A percentile compares a stretch with the other conserved stretches of the same genome.
Evolutionary conservation across 1,140 invertebrate genomes (phyloP).

Genomic region (Drosophila sproati): DNA sequence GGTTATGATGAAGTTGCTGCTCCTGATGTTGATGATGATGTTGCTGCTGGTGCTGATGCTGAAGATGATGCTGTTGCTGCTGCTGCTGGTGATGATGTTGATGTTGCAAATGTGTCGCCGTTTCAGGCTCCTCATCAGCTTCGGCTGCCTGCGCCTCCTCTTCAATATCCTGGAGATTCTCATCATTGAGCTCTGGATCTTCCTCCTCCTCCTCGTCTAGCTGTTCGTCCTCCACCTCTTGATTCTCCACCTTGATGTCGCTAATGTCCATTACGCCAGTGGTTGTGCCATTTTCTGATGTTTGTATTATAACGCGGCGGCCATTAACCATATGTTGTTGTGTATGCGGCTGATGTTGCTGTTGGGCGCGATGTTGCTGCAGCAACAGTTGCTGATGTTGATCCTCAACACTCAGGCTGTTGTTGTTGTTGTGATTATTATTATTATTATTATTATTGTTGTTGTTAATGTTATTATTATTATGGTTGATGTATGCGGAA

Average conservation of each 20-base stretch:
- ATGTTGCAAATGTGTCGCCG: slow-evolving; percentile 42
- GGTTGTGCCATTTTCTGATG: slow-evolving; percentile 43
- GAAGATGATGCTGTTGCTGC: slow-evolving; percentile 32
- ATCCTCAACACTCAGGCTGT: slow-evolving; percentile 19
- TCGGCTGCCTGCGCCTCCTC: slow-evolving; percentile 81
- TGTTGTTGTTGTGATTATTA: slow-evolving; percentile 41
- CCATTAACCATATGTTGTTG: slow-evolving; percentile 75
- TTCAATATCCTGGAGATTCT: slow-evolving; percentile 80
- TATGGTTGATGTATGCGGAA: slow-evolving; percentile 54
- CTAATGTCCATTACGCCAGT: slow-evolving; percentile 45
- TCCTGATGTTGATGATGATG: slow-evolving; percentile 15
- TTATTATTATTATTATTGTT: slow-evolving; percentile 19
- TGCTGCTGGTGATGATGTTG: slow-evolving; percentile 31
- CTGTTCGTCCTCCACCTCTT: slow-evolving; percentile 53
- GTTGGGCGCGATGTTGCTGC: slow-evolving; percentile 37
- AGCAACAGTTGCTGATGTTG: slow-evolving; percentile 31
- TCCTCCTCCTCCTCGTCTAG: slow-evolving; percentile 72
- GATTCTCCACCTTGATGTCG: slow-evolving; percentile 66
- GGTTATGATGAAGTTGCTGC: slow-evolving; percentile 10
- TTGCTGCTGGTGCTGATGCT: slow-evolving; percentile 2
- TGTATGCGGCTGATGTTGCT: slow-evolving; percentile 52
- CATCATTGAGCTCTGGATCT: slow-evolving; percentile 80
- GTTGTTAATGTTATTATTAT: slow-evolving; percentile 31
- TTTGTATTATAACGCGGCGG: slow-evolving; percentile 78
- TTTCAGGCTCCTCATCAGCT: slow-evolving; percentile 75